Evolutionary conservation across 2,113 vertebrate genomes (phyloP), one percentile per base, ranked within the genome.

Genomic region (Oreochromis tanganicae): DNA sequence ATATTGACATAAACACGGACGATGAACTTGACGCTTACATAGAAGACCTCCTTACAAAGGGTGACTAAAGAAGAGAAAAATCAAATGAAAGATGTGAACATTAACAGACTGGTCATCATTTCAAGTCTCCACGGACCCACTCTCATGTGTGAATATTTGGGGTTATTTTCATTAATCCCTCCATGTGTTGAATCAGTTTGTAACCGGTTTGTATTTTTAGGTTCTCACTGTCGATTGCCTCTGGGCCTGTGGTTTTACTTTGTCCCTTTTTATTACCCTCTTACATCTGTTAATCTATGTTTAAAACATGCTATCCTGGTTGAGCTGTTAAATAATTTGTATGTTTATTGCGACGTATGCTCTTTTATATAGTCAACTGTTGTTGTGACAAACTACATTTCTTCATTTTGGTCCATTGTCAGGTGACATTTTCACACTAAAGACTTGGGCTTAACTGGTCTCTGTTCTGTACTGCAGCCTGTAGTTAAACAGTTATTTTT

Each of bases 11-110:
- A 94, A 99, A 98, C 94, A 99, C 98, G 59, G 98, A 99, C 73
- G 99, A 99, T 46, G 99, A 99, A 88, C 96, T 99, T 91, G 99
- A 99, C 81, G 98, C 99, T 5, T 99, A 99, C 93, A 99, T 99
- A 2, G 99, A 99, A 84, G 99, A 99, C 93, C 95, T 99, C 90
- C 98, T 99, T 85, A 98, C 98, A 43, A 98, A 99, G 95, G 99
- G 98, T 83, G 99, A 99, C 85, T 96, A 88, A 93, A 89, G 63
- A 82, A 82, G 61, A 90, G 19, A 17, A 17, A 59, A 17, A 21
- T 83, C 13, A 81, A 81, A 7, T 80, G 83, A 54, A 84, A 29
- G 21, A 89, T 46, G 24, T 88, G 36, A 50, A 85, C 61, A 92
- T 68, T 24, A 84, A 90, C 29, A 34, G 50, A 63, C 71, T 81